Conservation (phyloP, 1,140 invertebrate species). For the Harlomillsia oculata region DNA sequence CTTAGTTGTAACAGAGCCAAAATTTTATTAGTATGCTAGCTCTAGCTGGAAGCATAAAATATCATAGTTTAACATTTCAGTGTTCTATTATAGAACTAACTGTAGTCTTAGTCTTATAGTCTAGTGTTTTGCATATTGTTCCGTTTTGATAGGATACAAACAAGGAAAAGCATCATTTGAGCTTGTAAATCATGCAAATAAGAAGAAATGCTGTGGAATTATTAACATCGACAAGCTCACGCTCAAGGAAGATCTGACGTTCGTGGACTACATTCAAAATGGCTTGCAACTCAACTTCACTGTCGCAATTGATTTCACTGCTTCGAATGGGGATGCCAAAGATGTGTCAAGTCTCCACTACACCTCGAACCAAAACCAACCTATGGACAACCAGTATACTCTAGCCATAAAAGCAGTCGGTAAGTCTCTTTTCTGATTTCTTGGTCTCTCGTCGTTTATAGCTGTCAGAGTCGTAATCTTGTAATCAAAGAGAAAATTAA, state of each 20-base stretch:
- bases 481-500: too few species aligned
- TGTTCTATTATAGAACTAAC: too few species aligned
- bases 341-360: slow-evolving; percentile 48
- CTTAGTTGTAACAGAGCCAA: too few species aligned
- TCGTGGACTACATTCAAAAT: slow-evolving; percentile 39
- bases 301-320: slow-evolving; percentile 55
- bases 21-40: not conserved
- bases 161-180: slow-evolving; percentile 30
- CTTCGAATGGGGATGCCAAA: slow-evolving; percentile 52
- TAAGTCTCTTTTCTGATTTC: too few species aligned
- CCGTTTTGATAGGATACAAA: slow-evolving; percentile 2
- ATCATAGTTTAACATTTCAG: not conserved
- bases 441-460: too few species aligned
- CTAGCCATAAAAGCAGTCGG: slow-evolving; percentile 48
- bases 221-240: slow-evolving; percentile 28
- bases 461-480: too few species aligned
- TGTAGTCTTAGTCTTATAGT: too few species aligned
- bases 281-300: slow-evolving; percentile 51
- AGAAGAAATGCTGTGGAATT: slow-evolving; percentile 44
- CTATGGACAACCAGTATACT: slow-evolving; percentile 46
- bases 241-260: slow-evolving; percentile 24
- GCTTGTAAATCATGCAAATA: slow-evolving; percentile 43
- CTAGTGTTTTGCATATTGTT: too few species aligned
- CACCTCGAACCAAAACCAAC: slow-evolving; percentile 31
- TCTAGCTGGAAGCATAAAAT: not conserved